Conservation (phyloP, 2,113 vertebrate species). For the Entelurus aequoreus region DNA sequence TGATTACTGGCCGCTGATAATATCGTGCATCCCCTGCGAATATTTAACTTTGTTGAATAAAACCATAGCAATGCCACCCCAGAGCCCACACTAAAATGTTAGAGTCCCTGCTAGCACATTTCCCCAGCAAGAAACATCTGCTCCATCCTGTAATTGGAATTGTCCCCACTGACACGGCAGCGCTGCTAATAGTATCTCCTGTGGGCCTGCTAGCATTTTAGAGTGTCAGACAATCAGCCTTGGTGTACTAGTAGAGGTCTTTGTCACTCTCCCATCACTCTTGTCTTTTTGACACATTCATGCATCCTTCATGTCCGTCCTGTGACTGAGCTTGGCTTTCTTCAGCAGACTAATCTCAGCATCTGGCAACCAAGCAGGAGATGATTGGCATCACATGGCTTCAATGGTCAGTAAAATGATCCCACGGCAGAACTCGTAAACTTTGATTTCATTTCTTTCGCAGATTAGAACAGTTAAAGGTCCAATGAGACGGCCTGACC, state of each 20-base stretch:
- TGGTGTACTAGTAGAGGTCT: not conserved
- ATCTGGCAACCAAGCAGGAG: not conserved
- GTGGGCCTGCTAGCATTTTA: not conserved
- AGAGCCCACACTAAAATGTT: not conserved
- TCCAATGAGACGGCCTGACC: not conserved
- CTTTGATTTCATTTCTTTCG: not conserved
- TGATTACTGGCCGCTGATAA: no score
- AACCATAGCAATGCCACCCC: not conserved
- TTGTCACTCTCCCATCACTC: not conserved
- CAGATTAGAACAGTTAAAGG: not conserved
- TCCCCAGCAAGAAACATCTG: not conserved
- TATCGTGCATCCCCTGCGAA: not conserved
- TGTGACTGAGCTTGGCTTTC: not conserved
- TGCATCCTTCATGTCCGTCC: not conserved
- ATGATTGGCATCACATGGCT: not conserved
- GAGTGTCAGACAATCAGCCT: conserved; percentile 4
- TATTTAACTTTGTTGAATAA: not conserved
- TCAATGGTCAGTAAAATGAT: not conserved
- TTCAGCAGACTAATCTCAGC: not conserved
- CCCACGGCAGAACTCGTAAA: not conserved
- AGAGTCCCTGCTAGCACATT: not conserved
- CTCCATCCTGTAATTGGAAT: not conserved
- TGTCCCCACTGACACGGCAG: not conserved
- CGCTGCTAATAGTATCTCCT: not conserved
- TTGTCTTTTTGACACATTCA: not conserved